Conservation (phyloP, 2,113 vertebrate species). For the Ploceus nigricollis region DNA sequence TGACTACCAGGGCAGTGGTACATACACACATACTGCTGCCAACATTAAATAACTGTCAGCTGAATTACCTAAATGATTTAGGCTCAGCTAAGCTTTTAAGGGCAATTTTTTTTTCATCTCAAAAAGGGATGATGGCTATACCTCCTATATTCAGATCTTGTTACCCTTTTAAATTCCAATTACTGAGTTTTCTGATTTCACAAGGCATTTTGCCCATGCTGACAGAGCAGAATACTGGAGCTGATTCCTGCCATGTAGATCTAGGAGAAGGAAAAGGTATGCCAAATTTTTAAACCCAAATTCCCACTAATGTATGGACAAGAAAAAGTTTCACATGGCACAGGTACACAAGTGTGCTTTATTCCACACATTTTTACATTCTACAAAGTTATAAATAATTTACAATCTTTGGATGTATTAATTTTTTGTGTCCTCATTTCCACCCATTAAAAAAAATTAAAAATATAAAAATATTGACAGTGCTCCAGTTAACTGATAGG, state of each 20-base stretch:
- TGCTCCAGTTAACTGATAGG: neutral
- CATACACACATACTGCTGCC: slow-evolving; percentile 23
- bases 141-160: neutral
- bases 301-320: neutral
- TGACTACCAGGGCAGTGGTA: slow-evolving; percentile 38
- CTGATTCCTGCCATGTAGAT: neutral
- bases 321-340: neutral
- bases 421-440: neutral
- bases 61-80: slow-evolving; percentile 49
- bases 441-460: fast-evolving
- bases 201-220: neutral
- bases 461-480: neutral
- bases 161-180: neutral
- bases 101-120: neutral
- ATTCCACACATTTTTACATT: neutral
- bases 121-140: neutral
- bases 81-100: slow-evolving; percentile 22
- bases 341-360: neutral
- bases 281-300: neutral
- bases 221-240: neutral
- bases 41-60: slow-evolving; percentile 43
- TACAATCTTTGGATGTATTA: neutral
- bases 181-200: slow-evolving; percentile 13
- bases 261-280: neutral
- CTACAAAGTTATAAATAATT: neutral